Conservation (phyloP, 1,140 invertebrate species). For the Teleogryllus occipitalis region DNA sequence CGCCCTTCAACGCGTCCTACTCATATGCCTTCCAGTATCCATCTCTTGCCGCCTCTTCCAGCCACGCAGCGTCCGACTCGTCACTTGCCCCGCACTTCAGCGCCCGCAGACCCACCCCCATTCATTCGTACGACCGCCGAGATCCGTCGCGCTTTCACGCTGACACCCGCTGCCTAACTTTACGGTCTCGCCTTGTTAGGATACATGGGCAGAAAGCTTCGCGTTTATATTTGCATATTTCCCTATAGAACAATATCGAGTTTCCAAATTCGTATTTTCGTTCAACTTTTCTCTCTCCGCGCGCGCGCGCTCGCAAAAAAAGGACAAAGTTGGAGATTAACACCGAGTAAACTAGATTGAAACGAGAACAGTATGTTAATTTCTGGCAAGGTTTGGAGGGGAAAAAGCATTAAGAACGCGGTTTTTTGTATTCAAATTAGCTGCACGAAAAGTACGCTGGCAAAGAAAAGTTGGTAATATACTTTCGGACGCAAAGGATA, state of each 20-base stretch:
- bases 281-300: not conserved
- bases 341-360: not conserved
- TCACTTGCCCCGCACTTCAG: too few species aligned
- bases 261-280: not conserved
- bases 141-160: not conserved
- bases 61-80: too few species aligned
- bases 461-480: not conserved
- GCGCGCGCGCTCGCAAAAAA: not conserved
- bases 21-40: too few species aligned
- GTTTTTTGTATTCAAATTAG: conserved; percentile 3
- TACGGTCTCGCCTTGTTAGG: not conserved
- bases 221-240: conserved; percentile 2
- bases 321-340: not conserved
- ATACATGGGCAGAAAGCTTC: not conserved
- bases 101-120: too few species aligned
- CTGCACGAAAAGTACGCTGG: not conserved
- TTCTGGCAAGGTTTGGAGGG: not conserved
- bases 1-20: too few species aligned
- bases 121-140: too few species aligned
- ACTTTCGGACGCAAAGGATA: not conserved
- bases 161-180: not conserved
- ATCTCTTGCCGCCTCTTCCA: too few species aligned
- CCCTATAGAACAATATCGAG: not conserved
- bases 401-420: not conserved
- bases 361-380: conserved; percentile 5